These are phyloP conservation scores for Thysanoteuthis rhombus DNA, from an alignment of 2,888 invertebrate genomes.

Conservation along the genomic window DNA sequence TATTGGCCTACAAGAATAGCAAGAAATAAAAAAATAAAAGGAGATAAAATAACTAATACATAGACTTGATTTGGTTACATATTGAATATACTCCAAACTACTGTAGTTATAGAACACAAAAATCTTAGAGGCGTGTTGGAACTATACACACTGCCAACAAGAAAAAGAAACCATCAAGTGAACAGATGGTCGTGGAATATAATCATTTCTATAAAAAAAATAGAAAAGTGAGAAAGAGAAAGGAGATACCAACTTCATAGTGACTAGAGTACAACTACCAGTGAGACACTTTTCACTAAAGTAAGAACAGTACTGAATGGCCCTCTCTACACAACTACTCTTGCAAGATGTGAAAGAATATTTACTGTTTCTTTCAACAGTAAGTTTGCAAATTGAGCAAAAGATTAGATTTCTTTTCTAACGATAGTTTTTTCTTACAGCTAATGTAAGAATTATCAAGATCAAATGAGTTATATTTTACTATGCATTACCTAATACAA, in stretches of 20 bases:
- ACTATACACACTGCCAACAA: neutral
- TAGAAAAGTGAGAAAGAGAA: neutral
- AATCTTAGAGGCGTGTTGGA: neutral
- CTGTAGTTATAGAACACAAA: neutral
- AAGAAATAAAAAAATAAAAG: slow-evolving; percentile 18
- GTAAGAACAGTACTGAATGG: neutral
- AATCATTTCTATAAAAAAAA: neutral
- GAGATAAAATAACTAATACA: slow-evolving; percentile 17
- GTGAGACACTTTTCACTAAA: neutral
- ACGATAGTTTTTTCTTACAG: too few species aligned
- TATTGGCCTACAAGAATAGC: slow-evolving; percentile 41
- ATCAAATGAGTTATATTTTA: too few species aligned
- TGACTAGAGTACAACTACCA: neutral
- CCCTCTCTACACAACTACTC: neutral
- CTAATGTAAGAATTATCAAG: too few species aligned
- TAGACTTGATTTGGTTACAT: neutral
- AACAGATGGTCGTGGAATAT: neutral
- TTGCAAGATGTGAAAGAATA: too few species aligned
- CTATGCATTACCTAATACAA: too few species aligned
- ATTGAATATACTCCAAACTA: neutral
- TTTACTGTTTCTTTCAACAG: too few species aligned
- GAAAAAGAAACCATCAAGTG: neutral
- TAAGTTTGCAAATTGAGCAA: too few species aligned
- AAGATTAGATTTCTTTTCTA: too few species aligned
- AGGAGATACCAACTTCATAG: neutral